Evolutionary conservation across 2,113 vertebrate species (phyloP), one percentile per base, ranked within the genome.

Genomic region (Galbula dea): DNA sequence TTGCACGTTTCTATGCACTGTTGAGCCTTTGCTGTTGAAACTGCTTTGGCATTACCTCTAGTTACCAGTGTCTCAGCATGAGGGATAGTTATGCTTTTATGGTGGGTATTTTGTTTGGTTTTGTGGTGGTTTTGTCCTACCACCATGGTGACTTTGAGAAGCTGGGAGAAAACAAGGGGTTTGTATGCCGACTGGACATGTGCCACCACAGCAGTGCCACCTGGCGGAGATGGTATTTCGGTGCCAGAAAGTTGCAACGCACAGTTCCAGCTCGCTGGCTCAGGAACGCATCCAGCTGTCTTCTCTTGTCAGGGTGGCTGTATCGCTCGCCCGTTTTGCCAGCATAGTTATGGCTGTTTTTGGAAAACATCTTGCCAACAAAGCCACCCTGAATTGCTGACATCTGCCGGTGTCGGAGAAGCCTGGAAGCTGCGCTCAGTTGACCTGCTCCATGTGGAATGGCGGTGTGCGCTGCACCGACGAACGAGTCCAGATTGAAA

Each of bases 401-500:
- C 7, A 65, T 11, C 39, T 23, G 24, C 10, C 34, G 2, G 19
- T 7, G 51, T 11, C 8, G 39, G 24, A 29, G 32, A 8, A 15
- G 11, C 10, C 36, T 0, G n/a, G 46, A 4, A 77, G 48, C 37
- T 3, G 4, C 1, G 19, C 5, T 4, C 15, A 5, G 26, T 10
- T 37, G 5, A 27, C 15, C 12, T 26, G 2, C 15, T 10, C 15
- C 0, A 17, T 7, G 45, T 12, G 49, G 48, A 37, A 2, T 32
- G 32, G 46, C 7, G 5, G 4, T 22, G 6, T 13, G 65, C 10
- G 66, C 12, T 4, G 58, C 57, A 18, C 19, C 2, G 12, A 0
- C 24, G 1, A 23, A 41, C 2, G 4, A 27, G 7, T 17, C 16
- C 16, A 0, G 3, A 36, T 30, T 12, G 3, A 14, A 16, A 1